A percentile compares a stretch with the other conserved stretches of the same genome.
phyloP scores from a whole-genome alignment of 2,888 invertebrate genomes.

The Stenolophus ochropezus region DNA sequence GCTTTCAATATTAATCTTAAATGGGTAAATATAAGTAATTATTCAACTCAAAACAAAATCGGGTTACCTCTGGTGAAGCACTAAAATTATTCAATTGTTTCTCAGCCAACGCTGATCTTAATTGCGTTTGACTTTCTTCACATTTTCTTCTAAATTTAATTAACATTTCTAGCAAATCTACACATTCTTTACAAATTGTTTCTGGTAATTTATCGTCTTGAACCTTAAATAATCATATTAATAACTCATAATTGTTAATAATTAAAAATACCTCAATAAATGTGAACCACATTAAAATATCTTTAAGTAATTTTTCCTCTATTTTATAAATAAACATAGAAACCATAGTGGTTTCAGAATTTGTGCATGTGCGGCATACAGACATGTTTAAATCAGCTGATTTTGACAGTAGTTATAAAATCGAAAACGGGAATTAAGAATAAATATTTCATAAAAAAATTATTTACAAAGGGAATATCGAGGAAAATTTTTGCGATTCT shows the following conservation, averaged over 20 bases:
- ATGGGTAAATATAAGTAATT: not conserved
- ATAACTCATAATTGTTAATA: not conserved
- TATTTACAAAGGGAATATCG: not conserved
- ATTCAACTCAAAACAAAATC: not conserved
- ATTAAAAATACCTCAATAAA: conserved; percentile 30
- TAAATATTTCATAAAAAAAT: not conserved
- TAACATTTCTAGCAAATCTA: conserved; percentile 26
- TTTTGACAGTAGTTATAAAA: conserved; percentile 18
- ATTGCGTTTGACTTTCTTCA: conserved; percentile 15
- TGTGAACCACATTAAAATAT: conserved; percentile 13
- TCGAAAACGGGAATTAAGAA: not conserved
- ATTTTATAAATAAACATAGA: conserved; percentile 33
- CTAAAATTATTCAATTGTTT: not conserved
- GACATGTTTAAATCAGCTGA: conserved; percentile 19
- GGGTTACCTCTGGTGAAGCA: not conserved
- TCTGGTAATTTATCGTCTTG: conserved; percentile 27
- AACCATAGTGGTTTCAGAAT: not conserved
- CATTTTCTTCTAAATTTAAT: conserved; percentile 44
- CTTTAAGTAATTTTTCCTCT: conserved; percentile 33
- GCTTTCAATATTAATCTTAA: conserved; percentile 23
- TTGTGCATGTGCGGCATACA: conserved; percentile 33
- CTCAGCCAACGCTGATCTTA: not conserved
- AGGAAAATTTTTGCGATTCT: not conserved
- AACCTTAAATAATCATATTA: conserved; percentile 29
- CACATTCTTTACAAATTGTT: conserved; percentile 38